Conservation (phyloP, 2,888 invertebrate genomes). For the Iphiclides podalirius region DNA sequence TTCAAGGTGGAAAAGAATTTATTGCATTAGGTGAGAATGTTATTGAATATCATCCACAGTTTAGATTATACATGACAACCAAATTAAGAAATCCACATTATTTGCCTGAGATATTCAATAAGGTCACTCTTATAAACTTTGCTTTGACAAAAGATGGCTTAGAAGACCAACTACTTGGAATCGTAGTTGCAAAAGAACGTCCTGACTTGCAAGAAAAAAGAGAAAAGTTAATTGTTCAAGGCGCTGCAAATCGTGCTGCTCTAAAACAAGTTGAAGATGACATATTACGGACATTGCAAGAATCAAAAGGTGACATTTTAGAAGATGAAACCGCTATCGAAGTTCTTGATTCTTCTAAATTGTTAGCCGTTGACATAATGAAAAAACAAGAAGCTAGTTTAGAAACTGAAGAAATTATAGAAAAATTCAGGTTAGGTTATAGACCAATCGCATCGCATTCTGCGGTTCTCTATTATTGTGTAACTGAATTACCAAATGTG, state of each 20-base stretch:
- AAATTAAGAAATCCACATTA: slow-evolving; percentile 92
- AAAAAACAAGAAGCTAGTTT: slow-evolving; percentile 89
- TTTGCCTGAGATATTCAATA: slow-evolving; percentile 90
- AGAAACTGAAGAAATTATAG: slow-evolving; percentile 88
- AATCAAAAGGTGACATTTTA: slow-evolving; percentile 91
- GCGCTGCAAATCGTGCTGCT: slow-evolving; percentile 89
- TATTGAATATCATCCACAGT: slow-evolving; percentile 87
- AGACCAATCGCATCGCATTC: slow-evolving; percentile 89
- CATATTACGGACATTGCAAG: slow-evolving; percentile 90
- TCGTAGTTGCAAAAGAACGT: slow-evolving; percentile 91
- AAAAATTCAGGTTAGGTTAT: slow-evolving; percentile 87
- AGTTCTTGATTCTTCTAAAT: slow-evolving; percentile 92
- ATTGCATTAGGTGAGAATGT: slow-evolving; percentile 89
- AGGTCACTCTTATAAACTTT: slow-evolving; percentile 91
- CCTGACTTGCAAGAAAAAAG: slow-evolving; percentile 91
- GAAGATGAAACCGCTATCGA: slow-evolving; percentile 95
- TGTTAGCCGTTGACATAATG: slow-evolving; percentile 88
- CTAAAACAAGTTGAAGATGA: slow-evolving; percentile 93
- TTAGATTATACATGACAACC: slow-evolving; percentile 90
- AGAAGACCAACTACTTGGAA: slow-evolving; percentile 90
- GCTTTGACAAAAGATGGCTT: slow-evolving; percentile 90
- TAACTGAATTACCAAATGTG: slow-evolving; percentile 90
- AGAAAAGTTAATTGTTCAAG: slow-evolving; percentile 87
- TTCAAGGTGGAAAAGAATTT: slow-evolving; percentile 86
- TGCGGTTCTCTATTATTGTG: slow-evolving; percentile 89